Conservation (phyloP, 2,888 invertebrate genomes). For the Chalcosyrphus nemorum region DNA sequence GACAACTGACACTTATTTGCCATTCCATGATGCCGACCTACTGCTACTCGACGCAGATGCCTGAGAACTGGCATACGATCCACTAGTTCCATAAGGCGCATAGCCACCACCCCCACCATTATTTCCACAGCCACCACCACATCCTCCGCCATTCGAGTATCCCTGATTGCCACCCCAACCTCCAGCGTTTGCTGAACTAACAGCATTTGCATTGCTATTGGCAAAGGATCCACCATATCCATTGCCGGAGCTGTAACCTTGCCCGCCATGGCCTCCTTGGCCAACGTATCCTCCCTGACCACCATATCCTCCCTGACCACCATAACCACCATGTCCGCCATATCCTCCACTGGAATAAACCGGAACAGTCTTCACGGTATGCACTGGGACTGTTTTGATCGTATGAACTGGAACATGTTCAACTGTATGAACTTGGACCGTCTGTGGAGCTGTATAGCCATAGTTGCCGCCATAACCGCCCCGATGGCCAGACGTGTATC, state of each 20-base stretch:
- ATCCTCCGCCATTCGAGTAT: constrained; percentile 30
- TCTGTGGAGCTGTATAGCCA: constrained; percentile 53
- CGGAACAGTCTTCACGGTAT: constrained; percentile 46
- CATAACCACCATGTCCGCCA: constrained; percentile 9
- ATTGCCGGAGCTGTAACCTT: neutral
- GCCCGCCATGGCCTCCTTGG: constrained; percentile 20
- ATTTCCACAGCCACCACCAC: constrained; percentile 37
- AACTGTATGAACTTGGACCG: constrained; percentile 50
- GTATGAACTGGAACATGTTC: constrained; percentile 63
- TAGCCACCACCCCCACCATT: constrained; percentile 6
- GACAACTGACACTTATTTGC: neutral
- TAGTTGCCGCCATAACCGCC: constrained; percentile 28
- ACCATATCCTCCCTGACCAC: constrained; percentile 19
- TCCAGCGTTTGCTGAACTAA: constrained; percentile 9
- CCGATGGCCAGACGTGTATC: constrained; percentile 1
- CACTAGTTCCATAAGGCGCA: constrained; percentile 11
- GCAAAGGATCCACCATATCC: neutral
- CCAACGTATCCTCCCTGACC: constrained; percentile 32
- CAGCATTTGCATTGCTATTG: constrained; percentile 35
- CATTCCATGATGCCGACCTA: constrained; percentile 51
- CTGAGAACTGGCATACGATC: constrained; percentile 47
- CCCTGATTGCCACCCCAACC: constrained; percentile 43
- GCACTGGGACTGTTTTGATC: constrained; percentile 58
- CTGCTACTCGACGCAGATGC: constrained; percentile 56
- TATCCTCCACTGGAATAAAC: constrained; percentile 13